Evolutionary conservation across 2,888 invertebrate species (phyloP), one percentile per base, ranked within the genome.

Genomic region (Aphodius sticticus): DNA sequence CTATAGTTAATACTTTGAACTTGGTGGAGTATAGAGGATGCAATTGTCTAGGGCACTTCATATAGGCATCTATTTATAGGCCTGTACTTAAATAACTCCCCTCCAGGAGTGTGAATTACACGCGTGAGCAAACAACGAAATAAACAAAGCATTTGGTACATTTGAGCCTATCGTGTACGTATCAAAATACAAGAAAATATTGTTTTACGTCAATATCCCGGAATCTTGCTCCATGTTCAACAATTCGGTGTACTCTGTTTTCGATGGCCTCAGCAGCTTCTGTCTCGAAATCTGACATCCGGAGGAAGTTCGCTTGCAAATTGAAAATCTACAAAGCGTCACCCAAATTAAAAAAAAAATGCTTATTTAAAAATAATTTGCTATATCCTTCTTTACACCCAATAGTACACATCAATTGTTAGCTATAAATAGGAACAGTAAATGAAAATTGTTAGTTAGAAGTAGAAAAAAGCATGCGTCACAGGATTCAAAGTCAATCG

Each of bases 241-340:
- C 70, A 89, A 84, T 84, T 89, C 88, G 26, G 88, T 88, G 82
- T 89, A 89, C 76, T 85, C 86, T 76, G 86, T 85, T 72, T 86
- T 86, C 0, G 86, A 85, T 26, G 87, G 86, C 74, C 85, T 83
- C 80, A 84, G 83, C 78, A 84, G 86, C 76, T 84, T 84, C 72
- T 84, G 53, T 53, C 53, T 53, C 12, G 7, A 9, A 12, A 5
- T 53, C 9, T 7, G 9, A 53, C 53, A 53, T 53, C 53, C 53
- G 53, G 53, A 53, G 53, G 53, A 53, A 53, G 53, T 53, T 53
- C 53, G 53, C 53, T 53, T 53, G 53, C 53, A 53, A 53, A 53
- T 53, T 53, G 53, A 53, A 53, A 53, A 53, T 53, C 53, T 53
- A 53, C 53, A 53, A 53, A 53, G 53, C 53, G 53, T 53, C 7